Conservation (phyloP, 2,888 invertebrate genomes). For the Slavum lentiscoides region DNA sequence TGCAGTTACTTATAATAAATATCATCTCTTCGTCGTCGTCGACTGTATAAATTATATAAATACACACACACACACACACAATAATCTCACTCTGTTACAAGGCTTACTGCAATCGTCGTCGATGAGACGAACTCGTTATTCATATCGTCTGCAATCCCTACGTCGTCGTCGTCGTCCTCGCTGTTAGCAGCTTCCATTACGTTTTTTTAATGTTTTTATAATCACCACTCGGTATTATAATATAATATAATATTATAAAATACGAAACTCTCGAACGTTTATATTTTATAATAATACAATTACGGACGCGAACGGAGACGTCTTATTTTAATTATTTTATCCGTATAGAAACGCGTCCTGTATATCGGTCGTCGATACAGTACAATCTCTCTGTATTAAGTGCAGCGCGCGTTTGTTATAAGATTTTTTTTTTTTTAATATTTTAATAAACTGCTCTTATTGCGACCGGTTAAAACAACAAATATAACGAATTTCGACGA, state of each 20-base stretch:
- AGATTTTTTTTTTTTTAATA: no score
- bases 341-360: neutral
- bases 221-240: neutral
- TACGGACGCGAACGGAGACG: neutral
- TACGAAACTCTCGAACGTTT: neutral
- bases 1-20: neutral
- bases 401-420: no score
- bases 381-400: no score
- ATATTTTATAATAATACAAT: neutral
- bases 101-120: neutral
- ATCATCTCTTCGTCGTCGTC: slow-evolving; percentile 8
- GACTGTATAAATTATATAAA: neutral
- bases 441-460: no score
- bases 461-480: no score
- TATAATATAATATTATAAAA: neutral
- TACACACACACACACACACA: neutral
- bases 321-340: slow-evolving; percentile 2
- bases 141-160: slow-evolving; percentile 8
- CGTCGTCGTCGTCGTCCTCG: neutral
- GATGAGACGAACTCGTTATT: slow-evolving; percentile 14
- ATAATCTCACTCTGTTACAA: neutral
- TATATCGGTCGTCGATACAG: neutral
- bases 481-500: no score
- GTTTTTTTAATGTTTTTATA: slow-evolving; percentile 31
- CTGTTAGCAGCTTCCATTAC: neutral